These are phyloP conservation scores for Thaumetopoea pityocampa DNA, from an alignment of 1,140 invertebrate species.

Conservation along the genomic window DNA sequence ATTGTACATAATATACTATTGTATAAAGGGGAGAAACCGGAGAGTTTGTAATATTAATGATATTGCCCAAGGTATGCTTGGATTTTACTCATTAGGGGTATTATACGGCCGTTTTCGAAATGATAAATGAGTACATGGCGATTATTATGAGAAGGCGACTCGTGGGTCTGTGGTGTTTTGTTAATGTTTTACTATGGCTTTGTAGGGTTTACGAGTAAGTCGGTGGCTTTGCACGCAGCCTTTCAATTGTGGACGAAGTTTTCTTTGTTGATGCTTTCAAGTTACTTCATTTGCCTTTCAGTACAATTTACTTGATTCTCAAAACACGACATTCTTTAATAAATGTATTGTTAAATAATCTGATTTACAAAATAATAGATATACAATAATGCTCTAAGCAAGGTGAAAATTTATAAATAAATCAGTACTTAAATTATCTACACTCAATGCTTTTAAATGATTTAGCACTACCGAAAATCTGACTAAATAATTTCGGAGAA, in stretches of 20 bases:
- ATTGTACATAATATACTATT: slow-evolving; percentile 1
- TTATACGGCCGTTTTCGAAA: slow-evolving; percentile 64
- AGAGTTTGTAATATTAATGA: slow-evolving; percentile 68
- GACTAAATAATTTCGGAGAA: no score
- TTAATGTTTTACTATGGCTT: slow-evolving; percentile 50
- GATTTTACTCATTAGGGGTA: slow-evolving; percentile 73
- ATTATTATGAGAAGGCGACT: slow-evolving; percentile 42
- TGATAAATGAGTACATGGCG: slow-evolving; percentile 59
- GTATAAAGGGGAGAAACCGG: slow-evolving; percentile 37
- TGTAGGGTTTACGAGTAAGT: slow-evolving; percentile 35
- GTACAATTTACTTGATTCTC: no score
- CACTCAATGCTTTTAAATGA: no score
- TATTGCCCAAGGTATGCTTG: slow-evolving; percentile 67
- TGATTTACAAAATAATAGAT: no score
- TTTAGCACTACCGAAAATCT: no score
- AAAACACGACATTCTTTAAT: no score
- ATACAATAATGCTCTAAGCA: no score
- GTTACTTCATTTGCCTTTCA: no score
- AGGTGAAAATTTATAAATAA: no score
- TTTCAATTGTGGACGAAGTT: slow-evolving; percentile 12
- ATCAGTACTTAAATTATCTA: no score
- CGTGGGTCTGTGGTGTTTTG: slow-evolving; percentile 38
- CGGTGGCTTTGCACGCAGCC: slow-evolving; percentile 11
- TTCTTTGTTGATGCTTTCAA: no score
- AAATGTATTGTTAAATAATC: no score